phyloP scores from a whole-genome alignment of 2,113 vertebrate species.

The Lynx canadensis region DNA sequence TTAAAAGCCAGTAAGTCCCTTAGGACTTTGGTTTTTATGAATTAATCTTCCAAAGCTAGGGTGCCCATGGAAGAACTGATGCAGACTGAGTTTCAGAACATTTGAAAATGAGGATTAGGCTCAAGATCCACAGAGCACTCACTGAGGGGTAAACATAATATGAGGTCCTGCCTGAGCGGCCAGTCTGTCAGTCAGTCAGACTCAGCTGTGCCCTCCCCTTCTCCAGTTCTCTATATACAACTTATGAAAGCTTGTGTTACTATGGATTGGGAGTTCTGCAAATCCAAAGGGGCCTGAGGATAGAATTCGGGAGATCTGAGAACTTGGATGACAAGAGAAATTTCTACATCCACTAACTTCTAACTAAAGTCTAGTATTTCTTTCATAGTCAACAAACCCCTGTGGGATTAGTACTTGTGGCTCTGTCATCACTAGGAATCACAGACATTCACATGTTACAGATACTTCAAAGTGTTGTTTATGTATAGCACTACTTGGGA shows the following conservation, averaged over 20 bases:
- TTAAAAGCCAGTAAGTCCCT: neutral
- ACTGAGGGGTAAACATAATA: no score
- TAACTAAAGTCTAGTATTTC: slow-evolving; percentile 18
- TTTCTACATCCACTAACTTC: neutral
- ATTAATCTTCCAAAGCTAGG: slow-evolving; percentile 28
- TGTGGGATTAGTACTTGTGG: neutral
- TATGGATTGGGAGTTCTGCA: neutral
- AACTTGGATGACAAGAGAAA: neutral
- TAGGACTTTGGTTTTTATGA: neutral
- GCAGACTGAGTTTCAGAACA: neutral
- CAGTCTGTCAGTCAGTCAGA: neutral
- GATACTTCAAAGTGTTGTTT: neutral
- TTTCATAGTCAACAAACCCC: neutral
- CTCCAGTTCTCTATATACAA: neutral
- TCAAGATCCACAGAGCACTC: neutral
- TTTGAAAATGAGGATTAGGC: neutral
- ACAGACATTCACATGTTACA: neutral
- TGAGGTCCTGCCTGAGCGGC: neutral
- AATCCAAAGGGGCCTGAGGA: neutral
- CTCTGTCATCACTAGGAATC: neutral
- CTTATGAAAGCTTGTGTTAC: neutral
- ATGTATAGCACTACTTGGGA: neutral
- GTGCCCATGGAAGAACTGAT: neutral
- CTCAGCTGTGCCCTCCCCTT: neutral
- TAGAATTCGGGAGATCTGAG: neutral